Conservation (phyloP, 2,113 vertebrate species). For the Spizaetus ornatus region DNA sequence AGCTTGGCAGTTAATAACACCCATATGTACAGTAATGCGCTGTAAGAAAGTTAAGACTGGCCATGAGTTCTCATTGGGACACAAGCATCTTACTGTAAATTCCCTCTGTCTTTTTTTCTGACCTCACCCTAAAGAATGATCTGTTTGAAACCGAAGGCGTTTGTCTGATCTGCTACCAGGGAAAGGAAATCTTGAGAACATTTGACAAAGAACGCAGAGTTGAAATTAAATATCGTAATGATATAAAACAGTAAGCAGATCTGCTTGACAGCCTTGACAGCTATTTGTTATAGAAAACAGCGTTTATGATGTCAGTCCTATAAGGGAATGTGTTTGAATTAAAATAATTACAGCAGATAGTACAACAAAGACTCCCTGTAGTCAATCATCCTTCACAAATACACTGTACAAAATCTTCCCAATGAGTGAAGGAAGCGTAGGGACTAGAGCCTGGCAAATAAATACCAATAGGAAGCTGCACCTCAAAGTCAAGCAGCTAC, state of each 20-base stretch:
- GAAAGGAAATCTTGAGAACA: slow-evolving; percentile 52
- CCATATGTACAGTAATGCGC: not conserved
- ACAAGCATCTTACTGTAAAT: not conserved
- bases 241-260: slow-evolving; percentile 76
- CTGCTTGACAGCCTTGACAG: slow-evolving; percentile 75
- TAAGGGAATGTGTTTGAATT: slow-evolving; percentile 61
- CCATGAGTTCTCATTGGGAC: not conserved
- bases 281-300: slow-evolving; percentile 75
- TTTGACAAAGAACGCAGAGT: slow-evolving; percentile 42
- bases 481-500: not conserved
- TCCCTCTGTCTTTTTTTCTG: not conserved
- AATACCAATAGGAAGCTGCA: not conserved
- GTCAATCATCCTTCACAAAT: slow-evolving; percentile 69
- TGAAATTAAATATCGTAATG: slow-evolving; percentile 76
- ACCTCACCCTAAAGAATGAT: not conserved
- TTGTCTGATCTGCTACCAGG: slow-evolving; percentile 32
- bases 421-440: not conserved
- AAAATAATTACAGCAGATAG: slow-evolving; percentile 74
- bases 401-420: slow-evolving; percentile 16
- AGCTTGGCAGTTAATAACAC: not conserved
- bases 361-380: slow-evolving; percentile 70
- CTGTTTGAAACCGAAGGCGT: not conserved
- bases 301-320: slow-evolving; percentile 73
- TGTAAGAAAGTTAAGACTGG: not conserved
- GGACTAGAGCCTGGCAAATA: not conserved